Percentiles rank a stretch among this genome's conserved stretches.
phyloP scores from a whole-genome alignment of 2,888 invertebrate species.

The Brachyptera putata region DNA sequence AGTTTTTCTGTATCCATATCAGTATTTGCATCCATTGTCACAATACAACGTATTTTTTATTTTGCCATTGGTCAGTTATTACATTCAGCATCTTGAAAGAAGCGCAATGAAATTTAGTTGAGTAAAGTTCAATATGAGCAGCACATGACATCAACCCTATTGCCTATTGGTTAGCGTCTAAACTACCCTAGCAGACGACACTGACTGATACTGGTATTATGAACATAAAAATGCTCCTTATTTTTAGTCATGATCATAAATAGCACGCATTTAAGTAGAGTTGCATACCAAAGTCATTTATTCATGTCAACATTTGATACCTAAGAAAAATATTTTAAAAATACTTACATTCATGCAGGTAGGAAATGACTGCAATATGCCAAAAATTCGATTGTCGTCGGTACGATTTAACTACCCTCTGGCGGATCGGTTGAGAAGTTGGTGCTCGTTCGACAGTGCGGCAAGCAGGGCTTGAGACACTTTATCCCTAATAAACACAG shows the following conservation, averaged over 20 bases:
- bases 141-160: neutral
- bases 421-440: conserved; percentile 29
- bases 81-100: too few relatives aligned
- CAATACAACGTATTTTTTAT: too few relatives aligned
- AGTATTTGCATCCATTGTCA: conserved; percentile 14
- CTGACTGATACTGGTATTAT: neutral
- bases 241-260: too few relatives aligned
- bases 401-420: conserved; percentile 29
- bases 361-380: conserved; percentile 22
- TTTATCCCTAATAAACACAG: conserved; percentile 21
- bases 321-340: neutral
- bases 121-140: conserved; percentile 6
- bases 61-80: too few relatives aligned
- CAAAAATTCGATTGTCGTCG: conserved; percentile 27
- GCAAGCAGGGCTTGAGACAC: conserved; percentile 24
- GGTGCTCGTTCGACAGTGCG: conserved; percentile 29
- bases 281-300: too few relatives aligned
- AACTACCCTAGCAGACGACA: neutral
- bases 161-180: too few relatives aligned
- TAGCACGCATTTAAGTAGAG: too few relatives aligned
- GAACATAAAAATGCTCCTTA: too few relatives aligned
- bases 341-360: neutral
- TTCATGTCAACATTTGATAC: too few relatives aligned
- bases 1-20: conserved; percentile 20
- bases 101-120: too few relatives aligned